phyloP scores from a whole-genome alignment of 2,113 vertebrate species.

The Dasyprocta punctata region DNA sequence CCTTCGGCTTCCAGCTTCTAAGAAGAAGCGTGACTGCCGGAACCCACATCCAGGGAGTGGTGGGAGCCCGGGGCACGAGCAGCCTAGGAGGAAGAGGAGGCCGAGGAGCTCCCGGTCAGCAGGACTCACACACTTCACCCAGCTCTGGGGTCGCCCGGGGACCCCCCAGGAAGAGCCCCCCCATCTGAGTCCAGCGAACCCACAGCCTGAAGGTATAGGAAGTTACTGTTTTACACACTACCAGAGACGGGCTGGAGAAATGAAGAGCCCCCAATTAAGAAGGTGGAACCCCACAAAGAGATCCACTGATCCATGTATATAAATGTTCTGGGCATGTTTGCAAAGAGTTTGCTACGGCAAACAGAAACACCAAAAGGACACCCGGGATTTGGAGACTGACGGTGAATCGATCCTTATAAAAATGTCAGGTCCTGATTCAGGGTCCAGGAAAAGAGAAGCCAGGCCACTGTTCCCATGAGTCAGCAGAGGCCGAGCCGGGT shows the following conservation, averaged over 20 bases:
- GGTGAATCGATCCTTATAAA: too few species aligned
- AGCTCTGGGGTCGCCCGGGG: background rate
- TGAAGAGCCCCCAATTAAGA: background rate
- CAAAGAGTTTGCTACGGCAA: background rate
- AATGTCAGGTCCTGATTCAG: too few species aligned
- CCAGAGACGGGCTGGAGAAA: background rate
- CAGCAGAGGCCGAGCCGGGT: too few species aligned
- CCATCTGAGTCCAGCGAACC: background rate
- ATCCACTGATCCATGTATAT: background rate
- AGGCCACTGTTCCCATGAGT: too few species aligned
- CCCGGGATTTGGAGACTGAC: too few species aligned
- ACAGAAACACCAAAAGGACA: too few species aligned
- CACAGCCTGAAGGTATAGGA: background rate
- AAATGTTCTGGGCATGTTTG: background rate
- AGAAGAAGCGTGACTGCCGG: background rate
- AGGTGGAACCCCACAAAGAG: background rate
- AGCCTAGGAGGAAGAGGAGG: background rate
- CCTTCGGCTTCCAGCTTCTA: background rate
- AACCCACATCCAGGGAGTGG: too few species aligned
- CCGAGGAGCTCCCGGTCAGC: rapidly evolving
- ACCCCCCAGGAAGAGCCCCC: rapidly evolving
- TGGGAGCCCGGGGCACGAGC: background rate
- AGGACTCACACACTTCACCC: background rate
- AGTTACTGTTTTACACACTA: too few species aligned
- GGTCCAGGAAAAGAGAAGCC: too few species aligned